A percentile compares a stretch with the other conserved stretches of the same genome.
These are phyloP conservation scores for Odontomachus brunneus DNA, from an alignment of 1,140 invertebrate genomes.

Conservation along the genomic window DNA sequence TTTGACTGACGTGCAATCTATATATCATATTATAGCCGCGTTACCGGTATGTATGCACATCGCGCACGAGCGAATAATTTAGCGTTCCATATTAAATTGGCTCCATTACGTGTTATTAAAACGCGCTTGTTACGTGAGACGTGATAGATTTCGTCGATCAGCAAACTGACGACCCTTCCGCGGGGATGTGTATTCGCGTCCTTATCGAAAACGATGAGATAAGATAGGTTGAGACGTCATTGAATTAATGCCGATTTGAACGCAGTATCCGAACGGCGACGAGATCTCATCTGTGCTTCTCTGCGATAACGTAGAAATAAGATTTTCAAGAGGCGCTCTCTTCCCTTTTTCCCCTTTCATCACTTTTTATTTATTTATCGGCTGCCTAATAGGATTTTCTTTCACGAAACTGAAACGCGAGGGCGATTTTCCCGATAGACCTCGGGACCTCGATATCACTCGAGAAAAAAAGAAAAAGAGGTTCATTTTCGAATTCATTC, in stretches of 20 bases:
- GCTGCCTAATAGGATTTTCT: background rate
- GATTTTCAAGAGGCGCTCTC: background rate
- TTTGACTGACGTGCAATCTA: background rate
- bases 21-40: background rate
- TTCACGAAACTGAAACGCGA: background rate
- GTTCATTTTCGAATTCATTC: background rate
- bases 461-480: too few relatives aligned
- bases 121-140: background rate
- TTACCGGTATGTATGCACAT: background rate
- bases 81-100: background rate
- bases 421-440: background rate
- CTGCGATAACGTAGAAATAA: background rate
- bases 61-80: background rate
- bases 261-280: background rate
- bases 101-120: background rate
- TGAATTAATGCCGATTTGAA: constrained; percentile 21
- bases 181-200: constrained; percentile 13
- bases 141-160: background rate
- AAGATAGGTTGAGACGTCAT: constrained; percentile 25
- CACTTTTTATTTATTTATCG: background rate
- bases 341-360: background rate
- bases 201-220: constrained; percentile 25
- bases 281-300: background rate
- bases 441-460: background rate
- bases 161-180: background rate